Evolutionary conservation across 2,113 vertebrate species (phyloP).

Genomic region (Etheostoma spectabile): DNA sequence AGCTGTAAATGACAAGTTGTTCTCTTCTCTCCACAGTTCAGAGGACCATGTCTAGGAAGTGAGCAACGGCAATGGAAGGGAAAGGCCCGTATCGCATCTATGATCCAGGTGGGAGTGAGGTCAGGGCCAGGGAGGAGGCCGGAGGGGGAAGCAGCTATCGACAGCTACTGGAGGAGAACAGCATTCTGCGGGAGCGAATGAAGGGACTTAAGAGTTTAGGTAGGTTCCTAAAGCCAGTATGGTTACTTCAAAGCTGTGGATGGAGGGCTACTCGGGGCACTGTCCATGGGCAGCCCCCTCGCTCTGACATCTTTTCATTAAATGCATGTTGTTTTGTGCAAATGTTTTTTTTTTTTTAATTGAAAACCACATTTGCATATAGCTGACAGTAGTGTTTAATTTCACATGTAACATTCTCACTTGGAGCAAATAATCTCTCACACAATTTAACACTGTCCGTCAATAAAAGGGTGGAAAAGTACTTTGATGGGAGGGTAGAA

Average conservation of each 20-base stretch:
- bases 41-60: slow-evolving; percentile 80
- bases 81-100: slow-evolving; percentile 97
- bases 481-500: too few relatives aligned
- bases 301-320: too few relatives aligned
- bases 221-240: slow-evolving; percentile 71
- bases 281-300: too few relatives aligned
- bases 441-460: too few relatives aligned
- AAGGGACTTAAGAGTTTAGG: slow-evolving; percentile 96
- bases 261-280: background rate
- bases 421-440: too few relatives aligned
- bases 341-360: too few relatives aligned
- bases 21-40: slow-evolving; percentile 49
- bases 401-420: too few relatives aligned
- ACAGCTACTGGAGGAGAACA: slow-evolving; percentile 92
- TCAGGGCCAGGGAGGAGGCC: slow-evolving; percentile 83
- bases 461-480: too few relatives aligned
- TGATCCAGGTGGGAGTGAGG: slow-evolving; percentile 91
- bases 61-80: slow-evolving; percentile 89
- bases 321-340: too few relatives aligned
- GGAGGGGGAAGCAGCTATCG: slow-evolving; percentile 85
- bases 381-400: too few relatives aligned
- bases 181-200: slow-evolving; percentile 93
- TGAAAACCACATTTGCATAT: too few relatives aligned
- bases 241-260: slow-evolving; percentile 16
- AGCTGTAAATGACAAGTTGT: slow-evolving; percentile 6